Conservation (phyloP, 2,797 vertebrate species). For the Chanos chanos region DNA sequence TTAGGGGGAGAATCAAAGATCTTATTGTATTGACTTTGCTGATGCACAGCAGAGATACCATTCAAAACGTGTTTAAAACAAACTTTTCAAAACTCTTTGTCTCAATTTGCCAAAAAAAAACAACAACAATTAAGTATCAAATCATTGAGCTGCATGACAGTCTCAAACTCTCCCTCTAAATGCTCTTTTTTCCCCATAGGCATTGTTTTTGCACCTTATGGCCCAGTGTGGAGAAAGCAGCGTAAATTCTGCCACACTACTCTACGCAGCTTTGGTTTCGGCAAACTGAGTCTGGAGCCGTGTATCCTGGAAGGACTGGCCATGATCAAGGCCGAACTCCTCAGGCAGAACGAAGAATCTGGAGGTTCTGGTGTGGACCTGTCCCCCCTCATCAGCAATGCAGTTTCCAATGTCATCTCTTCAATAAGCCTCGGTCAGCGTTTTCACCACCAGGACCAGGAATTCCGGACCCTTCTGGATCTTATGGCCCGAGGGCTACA, state of each 20-base stretch:
- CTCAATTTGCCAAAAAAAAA: too few species aligned
- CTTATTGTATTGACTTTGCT: too few species aligned
- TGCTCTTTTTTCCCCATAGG: constrained; percentile 62
- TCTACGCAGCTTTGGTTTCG: constrained; percentile 86
- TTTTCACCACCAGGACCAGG: constrained; percentile 79
- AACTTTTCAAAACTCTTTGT: background rate
- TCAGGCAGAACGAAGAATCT: constrained; percentile 55
- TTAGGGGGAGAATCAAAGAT: too few species aligned
- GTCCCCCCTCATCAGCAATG: constrained; percentile 75
- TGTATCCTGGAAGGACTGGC: constrained; percentile 81
- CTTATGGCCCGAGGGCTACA: constrained; percentile 84
- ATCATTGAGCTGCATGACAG: too few species aligned
- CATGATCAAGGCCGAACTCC: constrained; percentile 80
- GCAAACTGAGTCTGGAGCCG: constrained; percentile 87
- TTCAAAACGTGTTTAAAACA: too few species aligned
- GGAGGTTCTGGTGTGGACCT: constrained; percentile 65
- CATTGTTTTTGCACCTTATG: constrained; percentile 91
- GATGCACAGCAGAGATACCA: too few species aligned
- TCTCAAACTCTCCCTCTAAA: too few species aligned
- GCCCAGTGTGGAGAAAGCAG: constrained; percentile 86
- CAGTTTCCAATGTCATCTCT: constrained; percentile 92
- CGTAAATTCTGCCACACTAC: constrained; percentile 88
- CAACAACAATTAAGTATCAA: too few species aligned
- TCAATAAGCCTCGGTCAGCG: constrained; percentile 85
- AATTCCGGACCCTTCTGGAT: constrained; percentile 79